Evolutionary conservation across 2,797 vertebrate genomes (phyloP).

Genomic region (Gymnoscopelus microlampas): DNA sequence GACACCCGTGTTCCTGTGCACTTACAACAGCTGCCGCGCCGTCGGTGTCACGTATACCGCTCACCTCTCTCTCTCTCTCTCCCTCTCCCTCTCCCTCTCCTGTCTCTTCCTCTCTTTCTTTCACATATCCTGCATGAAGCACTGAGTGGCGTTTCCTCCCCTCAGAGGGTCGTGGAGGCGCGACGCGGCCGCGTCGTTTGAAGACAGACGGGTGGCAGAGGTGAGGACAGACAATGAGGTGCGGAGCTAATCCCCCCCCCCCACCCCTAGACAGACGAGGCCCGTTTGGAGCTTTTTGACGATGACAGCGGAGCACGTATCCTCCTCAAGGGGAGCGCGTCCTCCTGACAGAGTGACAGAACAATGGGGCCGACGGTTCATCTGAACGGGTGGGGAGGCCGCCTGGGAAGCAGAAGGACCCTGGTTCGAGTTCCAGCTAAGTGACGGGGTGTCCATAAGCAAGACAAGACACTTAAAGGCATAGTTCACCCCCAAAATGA

Average conservation of each 20-base stretch:
- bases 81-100: background rate
- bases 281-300: slow-evolving; percentile 26
- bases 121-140: slow-evolving; percentile 63
- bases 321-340: too few relatives aligned
- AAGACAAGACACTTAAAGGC: background rate
- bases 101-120: slow-evolving; percentile 24
- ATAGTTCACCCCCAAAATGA: too few relatives aligned
- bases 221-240: slow-evolving; percentile 68
- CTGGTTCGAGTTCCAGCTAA: too few relatives aligned
- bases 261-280: too few relatives aligned
- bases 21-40: too few relatives aligned
- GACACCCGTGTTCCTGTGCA: too few relatives aligned
- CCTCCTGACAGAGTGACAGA: too few relatives aligned
- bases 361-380: too few relatives aligned
- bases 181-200: slow-evolving; percentile 3
- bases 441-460: background rate
- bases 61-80: slow-evolving; percentile 9
- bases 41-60: too few relatives aligned
- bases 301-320: slow-evolving; percentile 54
- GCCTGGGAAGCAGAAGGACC: too few relatives aligned
- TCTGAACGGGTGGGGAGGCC: too few relatives aligned
- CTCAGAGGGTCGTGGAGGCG: slow-evolving; percentile 17
- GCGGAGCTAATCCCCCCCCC: slow-evolving; percentile 8
- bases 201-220: slow-evolving; percentile 54
- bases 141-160: slow-evolving; percentile 10